Evolutionary conservation across 1,140 invertebrate species (phyloP).

Genomic region (Drosophila navojoa): DNA sequence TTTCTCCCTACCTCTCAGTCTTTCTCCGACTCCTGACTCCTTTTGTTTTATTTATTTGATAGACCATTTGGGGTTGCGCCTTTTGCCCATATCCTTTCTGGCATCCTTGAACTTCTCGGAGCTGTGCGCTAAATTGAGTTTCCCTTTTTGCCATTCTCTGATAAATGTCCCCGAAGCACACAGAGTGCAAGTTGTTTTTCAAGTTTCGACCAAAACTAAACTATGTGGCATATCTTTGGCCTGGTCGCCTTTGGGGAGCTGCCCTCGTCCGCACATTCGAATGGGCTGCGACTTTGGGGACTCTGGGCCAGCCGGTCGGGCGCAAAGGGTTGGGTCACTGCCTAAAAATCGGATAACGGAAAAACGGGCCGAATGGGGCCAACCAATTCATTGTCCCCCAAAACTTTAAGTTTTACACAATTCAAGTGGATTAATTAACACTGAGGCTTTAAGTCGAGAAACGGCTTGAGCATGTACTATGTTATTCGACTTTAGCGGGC

Average conservation of each 20-base stretch:
- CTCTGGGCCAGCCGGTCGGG: conserved; percentile 1
- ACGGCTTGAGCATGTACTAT: too few species aligned
- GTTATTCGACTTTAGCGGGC: neutral
- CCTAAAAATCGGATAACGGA: conserved; percentile 9
- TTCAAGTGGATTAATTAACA: neutral
- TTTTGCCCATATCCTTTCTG: conserved; percentile 62
- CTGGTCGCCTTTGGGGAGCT: conserved; percentile 31
- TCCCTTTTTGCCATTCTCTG: conserved; percentile 63
- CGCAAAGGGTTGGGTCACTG: conserved; percentile 52
- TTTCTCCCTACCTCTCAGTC: neutral
- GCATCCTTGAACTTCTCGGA: conserved; percentile 72
- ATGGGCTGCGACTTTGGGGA: too few species aligned
- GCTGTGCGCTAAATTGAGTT: conserved; percentile 79
- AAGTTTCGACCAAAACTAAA: conserved; percentile 61
- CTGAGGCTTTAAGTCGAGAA: too few species aligned
- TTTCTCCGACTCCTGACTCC: neutral
- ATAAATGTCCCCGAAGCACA: conserved; percentile 80
- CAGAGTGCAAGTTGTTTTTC: conserved; percentile 79
- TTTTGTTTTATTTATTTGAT: conserved; percentile 79
- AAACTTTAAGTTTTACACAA: neutral
- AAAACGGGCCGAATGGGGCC: neutral
- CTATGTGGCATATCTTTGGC: conserved; percentile 71
- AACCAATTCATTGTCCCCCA: neutral
- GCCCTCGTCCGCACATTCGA: neutral
- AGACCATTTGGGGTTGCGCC: conserved; percentile 65